Percentiles rank a stretch among this genome's conserved stretches.
phyloP scores from a whole-genome alignment of 2,888 invertebrate species.

The Acronicta leporina region DNA sequence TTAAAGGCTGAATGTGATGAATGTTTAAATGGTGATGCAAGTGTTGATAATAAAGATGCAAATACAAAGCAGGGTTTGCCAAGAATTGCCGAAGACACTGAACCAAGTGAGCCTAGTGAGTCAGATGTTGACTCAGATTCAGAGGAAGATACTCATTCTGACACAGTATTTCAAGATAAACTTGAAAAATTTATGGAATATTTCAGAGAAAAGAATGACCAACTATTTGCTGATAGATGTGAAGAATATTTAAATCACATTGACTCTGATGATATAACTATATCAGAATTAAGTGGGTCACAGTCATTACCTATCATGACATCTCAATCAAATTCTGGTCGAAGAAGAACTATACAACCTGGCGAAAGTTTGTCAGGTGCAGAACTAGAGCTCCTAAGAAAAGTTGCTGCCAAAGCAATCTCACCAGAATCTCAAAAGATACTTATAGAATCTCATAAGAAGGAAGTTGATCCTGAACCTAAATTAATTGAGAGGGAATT shows the following conservation, averaged over 20 bases:
- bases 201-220: constrained; percentile 92
- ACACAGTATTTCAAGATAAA: constrained; percentile 91
- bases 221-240: constrained; percentile 89
- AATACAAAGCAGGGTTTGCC: constrained; percentile 82
- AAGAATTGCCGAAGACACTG: constrained; percentile 87
- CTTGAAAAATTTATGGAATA: constrained; percentile 92
- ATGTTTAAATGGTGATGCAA: constrained; percentile 90
- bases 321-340: constrained; percentile 83
- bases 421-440: constrained; percentile 87
- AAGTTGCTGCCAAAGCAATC: constrained; percentile 89
- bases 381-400: constrained; percentile 89
- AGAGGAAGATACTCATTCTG: constrained; percentile 88
- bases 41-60: constrained; percentile 80
- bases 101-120: constrained; percentile 90
- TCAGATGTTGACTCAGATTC: constrained; percentile 90
- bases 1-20: constrained; percentile 96
- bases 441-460: constrained; percentile 88
- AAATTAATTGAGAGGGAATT: constrained; percentile 86
- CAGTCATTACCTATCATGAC: constrained; percentile 85
- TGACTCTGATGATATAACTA: constrained; percentile 86
- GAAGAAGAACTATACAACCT: constrained; percentile 90
- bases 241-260: constrained; percentile 89
- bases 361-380: constrained; percentile 90
- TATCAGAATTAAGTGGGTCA: constrained; percentile 86
- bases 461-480: constrained; percentile 87